Base-by-base conservation (phyloP, 2,113 vertebrate genomes). In the Podiceps cristatus region DNA sequence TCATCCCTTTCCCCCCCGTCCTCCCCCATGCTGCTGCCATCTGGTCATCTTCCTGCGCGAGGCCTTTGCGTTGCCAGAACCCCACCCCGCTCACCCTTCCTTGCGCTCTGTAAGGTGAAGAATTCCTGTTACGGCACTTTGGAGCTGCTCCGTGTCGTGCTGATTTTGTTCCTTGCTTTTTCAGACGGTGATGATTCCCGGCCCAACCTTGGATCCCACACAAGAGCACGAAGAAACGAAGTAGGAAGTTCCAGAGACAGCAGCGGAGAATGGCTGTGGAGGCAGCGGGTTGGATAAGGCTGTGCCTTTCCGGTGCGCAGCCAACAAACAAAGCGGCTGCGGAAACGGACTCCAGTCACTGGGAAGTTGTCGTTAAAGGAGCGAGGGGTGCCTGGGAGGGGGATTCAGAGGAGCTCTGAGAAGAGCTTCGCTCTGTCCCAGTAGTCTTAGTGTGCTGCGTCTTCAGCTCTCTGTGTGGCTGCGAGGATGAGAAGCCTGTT, bases 131-230 rank as follows among this genome's bases (percentile, higher is more conserved):
- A 2, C 18, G 35, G 49, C 59, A 7, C 4, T 5, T 82, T 18
- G 3, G 64, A 44, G 68, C 42, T 33, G 27, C 49, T 56, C 37
- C 17, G 11, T 0, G 8, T 58, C 9, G 4, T 40, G 22, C 40
- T 97, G 88, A 97, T 77, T 58, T 22, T 29, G 8, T 27, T 50
- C 93, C 55, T 80, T 92, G 18, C 42, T 89, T 33, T 97, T 98
- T 31, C 98, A 99, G 99, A 99, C 99, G 1, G 94, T 99, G 72
- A 94, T 99, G 98, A 98, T 99, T 82, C 99, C 99, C 33, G 99
- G 98, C 40, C 99, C 99, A 3, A 64, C 96, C 31, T 95, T 98
- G 82, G 96, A 98, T 35, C 98, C 99, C 0, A 97, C 97, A 4
- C 95, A 99, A 55, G 99, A 99, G 52, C 98, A 97, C 33, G 98